Evolutionary conservation across 1,140 invertebrate genomes (phyloP), one percentile per base, ranked within the genome.

Genomic region (Drosophila gunungcola): DNA sequence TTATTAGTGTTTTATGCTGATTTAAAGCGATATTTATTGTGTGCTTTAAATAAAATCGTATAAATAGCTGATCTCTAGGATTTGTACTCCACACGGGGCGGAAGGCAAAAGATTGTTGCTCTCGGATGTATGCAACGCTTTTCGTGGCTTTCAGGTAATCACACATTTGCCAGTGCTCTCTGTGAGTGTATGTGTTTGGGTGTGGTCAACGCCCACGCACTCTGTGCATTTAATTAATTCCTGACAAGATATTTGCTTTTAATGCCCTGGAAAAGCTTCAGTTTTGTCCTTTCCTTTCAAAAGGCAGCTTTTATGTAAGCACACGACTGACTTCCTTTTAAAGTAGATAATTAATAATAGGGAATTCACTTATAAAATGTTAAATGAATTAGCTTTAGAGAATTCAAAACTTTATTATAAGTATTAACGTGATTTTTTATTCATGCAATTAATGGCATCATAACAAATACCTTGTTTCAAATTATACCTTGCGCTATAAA

Each of bases 151-250:
- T n/a, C 48, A 38, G 39, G 65, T 56, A 58, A 43, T 48, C 70
- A 29, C 63, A 49, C 49, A 70, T 36, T 7, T 29, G n/a, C 27
- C 21, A 21, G 56, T 38, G 36, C n/a, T 5, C 10, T 13, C 3
- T 48, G 4, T 11, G 11, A 29, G 32, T 41, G 27, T 13, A n/a
- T 70, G 51, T 29, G 12, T 25, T 16, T 34, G 38, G 61, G 51
- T 27, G 60, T 29, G 42, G 61, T 29, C 49, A 51, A 39, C 43
- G 62, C 65, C 39, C 38, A 58, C 45, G 42, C 53, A 49, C 41
- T 78, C 62, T 45, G 55, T 39, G 60, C 61, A 80, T 68, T 68
- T 85, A 73, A 80, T 80, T 21, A 21, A 21, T 21, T 21, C 1
- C 16, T 21, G 16, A 60, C 74, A 75, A 54, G n/a, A 52, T 46